Percentiles rank a stretch among this genome's conserved stretches.
Conservation (phyloP, 2,888 invertebrate genomes). For the Drosophila testacea region DNA sequence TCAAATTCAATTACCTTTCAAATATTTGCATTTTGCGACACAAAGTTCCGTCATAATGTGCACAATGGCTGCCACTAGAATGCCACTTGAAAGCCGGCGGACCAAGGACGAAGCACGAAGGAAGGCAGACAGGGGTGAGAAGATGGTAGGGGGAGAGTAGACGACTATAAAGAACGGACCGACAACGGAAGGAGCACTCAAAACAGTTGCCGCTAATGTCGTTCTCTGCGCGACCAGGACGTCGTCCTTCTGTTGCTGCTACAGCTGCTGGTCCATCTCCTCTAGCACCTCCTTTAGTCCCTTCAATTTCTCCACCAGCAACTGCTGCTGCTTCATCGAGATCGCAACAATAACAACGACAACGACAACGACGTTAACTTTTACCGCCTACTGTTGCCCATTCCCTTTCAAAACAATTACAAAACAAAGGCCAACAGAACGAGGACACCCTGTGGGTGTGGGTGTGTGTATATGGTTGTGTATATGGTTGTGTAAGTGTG, state of each 20-base stretch:
- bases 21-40: constrained; percentile 82
- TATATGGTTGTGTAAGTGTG: constrained; percentile 17
- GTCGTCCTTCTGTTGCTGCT: constrained; percentile 58
- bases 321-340: constrained; percentile 34
- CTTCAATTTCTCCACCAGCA: constrained; percentile 1
- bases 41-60: constrained; percentile 81
- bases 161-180: constrained; percentile 75
- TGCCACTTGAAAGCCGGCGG: constrained; percentile 72
- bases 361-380: constrained; percentile 75
- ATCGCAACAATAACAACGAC: constrained; percentile 41
- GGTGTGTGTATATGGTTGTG: constrained; percentile 16
- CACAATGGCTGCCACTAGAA: constrained; percentile 82
- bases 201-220: constrained; percentile 81
- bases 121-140: background rate
- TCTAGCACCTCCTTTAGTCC: background rate
- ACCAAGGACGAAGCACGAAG: background rate
- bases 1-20: constrained; percentile 82
- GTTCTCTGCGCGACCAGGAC: constrained; percentile 56
- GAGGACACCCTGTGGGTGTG: constrained; percentile 11
- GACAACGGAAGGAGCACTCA: constrained; percentile 78
- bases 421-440: constrained; percentile 69
- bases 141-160: constrained; percentile 1
- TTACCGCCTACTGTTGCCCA: constrained; percentile 65
- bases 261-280: constrained; percentile 4
- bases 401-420: constrained; percentile 74